These are phyloP conservation scores for Dusona sp. DNA, from an alignment of 2,888 invertebrate genomes.

Conservation along the genomic window DNA sequence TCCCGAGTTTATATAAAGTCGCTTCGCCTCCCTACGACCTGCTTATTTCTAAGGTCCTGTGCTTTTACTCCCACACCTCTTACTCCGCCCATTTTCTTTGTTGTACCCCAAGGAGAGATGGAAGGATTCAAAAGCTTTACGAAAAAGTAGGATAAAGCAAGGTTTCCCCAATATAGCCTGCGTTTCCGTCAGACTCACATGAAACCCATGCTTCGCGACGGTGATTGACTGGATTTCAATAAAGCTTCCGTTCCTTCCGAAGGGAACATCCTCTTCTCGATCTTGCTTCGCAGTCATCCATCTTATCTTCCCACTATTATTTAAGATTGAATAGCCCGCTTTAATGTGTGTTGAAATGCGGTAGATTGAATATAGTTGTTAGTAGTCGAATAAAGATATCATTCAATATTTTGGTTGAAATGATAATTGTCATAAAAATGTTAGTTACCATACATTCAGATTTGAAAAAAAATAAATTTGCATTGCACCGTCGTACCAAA, in stretches of 20 bases:
- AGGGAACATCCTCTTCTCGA: slow-evolving; percentile 41
- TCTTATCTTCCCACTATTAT: slow-evolving; percentile 12
- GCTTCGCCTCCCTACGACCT: slow-evolving; percentile 51
- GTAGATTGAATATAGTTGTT: not conserved
- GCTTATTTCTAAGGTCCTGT: slow-evolving; percentile 49
- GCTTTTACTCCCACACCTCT: slow-evolving; percentile 21
- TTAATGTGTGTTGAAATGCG: not conserved
- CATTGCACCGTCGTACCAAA: not conserved
- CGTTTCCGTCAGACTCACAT: slow-evolving; percentile 25
- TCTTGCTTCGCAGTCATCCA: slow-evolving; percentile 29
- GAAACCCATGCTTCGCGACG: slow-evolving; percentile 64
- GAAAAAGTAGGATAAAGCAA: slow-evolving; percentile 28
- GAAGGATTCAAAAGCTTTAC: slow-evolving; percentile 42
- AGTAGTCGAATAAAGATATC: not conserved
- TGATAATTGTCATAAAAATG: not conserved
- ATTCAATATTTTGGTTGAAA: not conserved
- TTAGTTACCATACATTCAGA: not conserved
- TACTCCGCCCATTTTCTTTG: slow-evolving; percentile 60
- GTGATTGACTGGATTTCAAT: slow-evolving; percentile 80
- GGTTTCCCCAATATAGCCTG: slow-evolving; percentile 27
- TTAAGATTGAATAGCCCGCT: slow-evolving; percentile 26
- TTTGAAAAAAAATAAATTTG: not conserved
- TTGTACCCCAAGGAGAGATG: slow-evolving; percentile 35
- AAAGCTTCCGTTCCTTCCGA: slow-evolving; percentile 71
- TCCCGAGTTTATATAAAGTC: slow-evolving; percentile 79